Percentiles rank a stretch among this genome's conserved stretches.
Evolutionary conservation across 2,888 invertebrate genomes (phyloP).

Genomic region (Platycnemis pennipes): DNA sequence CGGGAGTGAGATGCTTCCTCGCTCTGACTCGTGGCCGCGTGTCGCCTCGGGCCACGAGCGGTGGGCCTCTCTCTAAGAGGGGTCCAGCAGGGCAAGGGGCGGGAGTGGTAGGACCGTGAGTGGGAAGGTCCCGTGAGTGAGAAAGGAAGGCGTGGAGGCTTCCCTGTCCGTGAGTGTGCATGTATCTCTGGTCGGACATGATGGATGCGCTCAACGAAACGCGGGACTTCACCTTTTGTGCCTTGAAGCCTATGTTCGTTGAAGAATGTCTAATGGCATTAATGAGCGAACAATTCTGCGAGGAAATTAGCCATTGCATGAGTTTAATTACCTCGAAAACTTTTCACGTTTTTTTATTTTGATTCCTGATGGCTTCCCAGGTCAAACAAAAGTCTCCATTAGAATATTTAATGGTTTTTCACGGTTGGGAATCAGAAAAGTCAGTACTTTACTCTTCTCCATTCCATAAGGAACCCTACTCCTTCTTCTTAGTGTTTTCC

Average conservation of each 20-base stretch:
- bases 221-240: not conserved
- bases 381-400: no score
- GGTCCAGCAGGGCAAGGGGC: not conserved
- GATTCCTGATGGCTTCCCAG: no score
- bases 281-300: not conserved
- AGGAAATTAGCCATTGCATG: no score
- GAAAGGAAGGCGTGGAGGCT: not conserved
- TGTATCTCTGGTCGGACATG: not conserved
- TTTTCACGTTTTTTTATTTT: no score
- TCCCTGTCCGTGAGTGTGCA: not conserved
- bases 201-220: not conserved
- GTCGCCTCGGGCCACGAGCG: not conserved
- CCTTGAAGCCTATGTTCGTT: not conserved
- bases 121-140: no score
- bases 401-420: no score
- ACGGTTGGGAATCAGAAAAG: no score
- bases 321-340: no score
- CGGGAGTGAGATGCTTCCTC: not conserved
- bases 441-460: no score
- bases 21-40: constrained; percentile 1
- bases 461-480: no score
- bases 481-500: no score
- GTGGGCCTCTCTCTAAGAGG: not conserved
- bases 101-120: not conserved
- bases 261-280: not conserved